Conservation (phyloP, 2,888 invertebrate genomes). For the Drosophila emarginata region DNA sequence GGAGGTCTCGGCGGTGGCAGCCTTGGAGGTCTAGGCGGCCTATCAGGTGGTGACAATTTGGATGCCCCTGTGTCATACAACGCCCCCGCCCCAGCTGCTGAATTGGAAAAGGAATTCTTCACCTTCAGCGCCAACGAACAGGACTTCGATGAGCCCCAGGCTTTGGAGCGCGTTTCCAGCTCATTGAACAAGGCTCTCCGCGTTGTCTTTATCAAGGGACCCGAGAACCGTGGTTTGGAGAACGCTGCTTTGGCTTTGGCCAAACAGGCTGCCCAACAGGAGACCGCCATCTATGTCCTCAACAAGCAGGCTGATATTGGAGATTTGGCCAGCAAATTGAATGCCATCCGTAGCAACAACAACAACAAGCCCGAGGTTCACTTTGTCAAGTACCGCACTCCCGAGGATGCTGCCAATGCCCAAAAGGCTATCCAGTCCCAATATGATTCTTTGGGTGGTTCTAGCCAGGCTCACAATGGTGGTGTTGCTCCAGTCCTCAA, state of each 20-base stretch:
- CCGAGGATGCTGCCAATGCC: slow-evolving; percentile 79
- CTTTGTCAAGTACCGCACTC: slow-evolving; percentile 81
- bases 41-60: slow-evolving; percentile 24
- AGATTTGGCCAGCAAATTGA: slow-evolving; percentile 73
- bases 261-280: slow-evolving; percentile 75
- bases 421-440: slow-evolving; percentile 77
- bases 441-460: slow-evolving; percentile 73
- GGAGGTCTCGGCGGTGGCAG: too few relatives aligned
- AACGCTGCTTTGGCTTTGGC: slow-evolving; percentile 74
- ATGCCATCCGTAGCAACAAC: slow-evolving; percentile 64
- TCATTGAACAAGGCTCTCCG: slow-evolving; percentile 78
- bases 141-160: slow-evolving; percentile 69
- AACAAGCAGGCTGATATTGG: slow-evolving; percentile 78
- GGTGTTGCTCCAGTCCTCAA: slow-evolving; percentile 78
- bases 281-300: slow-evolving; percentile 78
- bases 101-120: slow-evolving; percentile 79
- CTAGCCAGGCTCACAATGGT: slow-evolving; percentile 62
- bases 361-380: slow-evolving; percentile 79
- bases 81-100: slow-evolving; percentile 71
- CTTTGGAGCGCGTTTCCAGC: slow-evolving; percentile 56
- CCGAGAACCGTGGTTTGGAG: slow-evolving; percentile 77
- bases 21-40: slow-evolving; percentile 23
- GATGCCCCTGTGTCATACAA: slow-evolving; percentile 71
- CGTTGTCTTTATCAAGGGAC: slow-evolving; percentile 80
- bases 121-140: slow-evolving; percentile 79